These are phyloP conservation scores for Heliconius melpomene DNA, from an alignment of 1,140 invertebrate genomes.

Conservation along the genomic window DNA sequence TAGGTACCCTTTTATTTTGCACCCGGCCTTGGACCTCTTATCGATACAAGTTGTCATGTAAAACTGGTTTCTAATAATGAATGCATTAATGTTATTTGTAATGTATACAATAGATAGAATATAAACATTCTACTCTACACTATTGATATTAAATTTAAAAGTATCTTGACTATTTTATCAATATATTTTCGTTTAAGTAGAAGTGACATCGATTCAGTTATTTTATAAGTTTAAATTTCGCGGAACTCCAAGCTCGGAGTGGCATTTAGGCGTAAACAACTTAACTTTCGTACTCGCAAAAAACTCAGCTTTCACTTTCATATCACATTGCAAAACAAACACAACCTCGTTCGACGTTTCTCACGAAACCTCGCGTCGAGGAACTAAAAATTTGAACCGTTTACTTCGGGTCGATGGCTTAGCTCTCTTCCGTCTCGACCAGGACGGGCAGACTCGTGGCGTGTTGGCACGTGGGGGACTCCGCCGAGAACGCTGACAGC, in stretches of 20 bases:
- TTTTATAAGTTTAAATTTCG: constrained; percentile 26
- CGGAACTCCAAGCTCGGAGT: constrained; percentile 32
- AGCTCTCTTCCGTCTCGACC: constrained; percentile 83
- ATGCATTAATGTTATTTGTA: constrained; percentile 7
- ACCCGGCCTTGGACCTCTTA: constrained; percentile 13
- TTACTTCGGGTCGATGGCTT: constrained; percentile 45
- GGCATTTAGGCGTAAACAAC: constrained; percentile 32
- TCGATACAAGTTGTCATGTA: constrained; percentile 4
- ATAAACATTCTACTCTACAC: background rate
- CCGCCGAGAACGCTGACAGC: constrained; percentile 83
- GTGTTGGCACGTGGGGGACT: constrained; percentile 74
- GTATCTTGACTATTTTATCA: background rate
- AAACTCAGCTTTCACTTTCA: constrained; percentile 73
- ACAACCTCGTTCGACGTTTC: constrained; percentile 59
- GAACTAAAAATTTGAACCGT: constrained; percentile 33
- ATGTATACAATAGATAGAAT: constrained; percentile 1
- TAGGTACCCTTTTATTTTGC: background rate
- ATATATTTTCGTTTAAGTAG: background rate
- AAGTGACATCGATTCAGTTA: background rate
- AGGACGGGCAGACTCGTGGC: constrained; percentile 83
- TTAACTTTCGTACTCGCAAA: constrained; percentile 67
- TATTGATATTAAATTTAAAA: background rate
- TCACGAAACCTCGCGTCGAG: constrained; percentile 47
- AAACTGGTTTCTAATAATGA: constrained; percentile 14
- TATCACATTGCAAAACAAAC: constrained; percentile 75